These are phyloP conservation scores for Crossaster papposus DNA, from an alignment of 53 echinoderm and acorn worm genomes.

Conservation along the genomic window DNA sequence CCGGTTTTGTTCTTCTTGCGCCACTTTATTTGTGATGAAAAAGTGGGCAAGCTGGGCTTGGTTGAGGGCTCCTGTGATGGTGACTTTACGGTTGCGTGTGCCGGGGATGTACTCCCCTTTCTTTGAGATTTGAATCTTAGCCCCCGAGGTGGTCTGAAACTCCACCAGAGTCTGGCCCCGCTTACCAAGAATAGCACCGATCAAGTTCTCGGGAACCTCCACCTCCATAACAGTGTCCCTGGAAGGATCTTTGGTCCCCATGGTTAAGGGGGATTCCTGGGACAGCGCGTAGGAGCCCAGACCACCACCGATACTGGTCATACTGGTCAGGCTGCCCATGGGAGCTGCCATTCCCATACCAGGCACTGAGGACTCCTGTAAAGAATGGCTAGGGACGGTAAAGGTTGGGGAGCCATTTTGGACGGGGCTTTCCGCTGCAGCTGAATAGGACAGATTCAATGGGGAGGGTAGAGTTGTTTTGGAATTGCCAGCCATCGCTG, in stretches of 20 bases:
- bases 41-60: conserved; percentile 97
- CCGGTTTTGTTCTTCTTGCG: conserved; percentile 98
- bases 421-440: conserved; percentile 39
- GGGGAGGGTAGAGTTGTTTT: conserved; percentile 66
- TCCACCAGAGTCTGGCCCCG: conserved; percentile 98
- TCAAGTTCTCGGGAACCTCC: conserved; percentile 95
- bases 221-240: conserved; percentile 91
- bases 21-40: conserved; percentile 88
- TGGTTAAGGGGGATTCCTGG: conserved; percentile 29
- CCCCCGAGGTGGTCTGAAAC: conserved; percentile 94
- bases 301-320: not conserved
- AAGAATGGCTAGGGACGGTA: conserved; percentile 63
- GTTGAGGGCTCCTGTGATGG: conserved; percentile 89
- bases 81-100: conserved; percentile 96
- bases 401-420: conserved; percentile 56
- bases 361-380: conserved; percentile 72
- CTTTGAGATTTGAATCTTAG: conserved; percentile 98
- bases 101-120: conserved; percentile 98
- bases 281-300: conserved; percentile 1
- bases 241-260: conserved; percentile 63
- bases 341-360: conserved; percentile 53
- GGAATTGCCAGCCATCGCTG: conserved; percentile 51
- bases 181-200: conserved; percentile 98
- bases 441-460: conserved; percentile 35
- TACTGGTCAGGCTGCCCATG: conserved; percentile 60